Conservation (phyloP, 1,140 invertebrate species). For the Chymomyza costata region DNA sequence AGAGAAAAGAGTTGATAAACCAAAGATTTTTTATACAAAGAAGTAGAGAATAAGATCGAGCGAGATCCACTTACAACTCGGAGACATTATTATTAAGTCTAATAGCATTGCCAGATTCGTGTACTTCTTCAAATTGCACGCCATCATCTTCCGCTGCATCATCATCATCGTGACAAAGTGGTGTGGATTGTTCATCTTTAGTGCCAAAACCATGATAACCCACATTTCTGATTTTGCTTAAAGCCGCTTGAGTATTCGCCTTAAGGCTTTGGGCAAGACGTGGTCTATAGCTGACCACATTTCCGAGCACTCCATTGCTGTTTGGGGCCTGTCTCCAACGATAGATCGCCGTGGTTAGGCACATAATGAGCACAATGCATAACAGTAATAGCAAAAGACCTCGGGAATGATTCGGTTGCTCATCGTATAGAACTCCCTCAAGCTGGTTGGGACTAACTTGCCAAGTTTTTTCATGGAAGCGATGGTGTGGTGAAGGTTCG, state of each 20-base stretch:
- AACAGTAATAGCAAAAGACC: slow-evolving; percentile 29
- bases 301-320: slow-evolving; percentile 15
- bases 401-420: slow-evolving; percentile 12
- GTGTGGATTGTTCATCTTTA: neutral
- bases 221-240: slow-evolving; percentile 14
- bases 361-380: slow-evolving; percentile 11
- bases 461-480: slow-evolving; percentile 21
- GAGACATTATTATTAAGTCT: no score
- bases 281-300: slow-evolving; percentile 30
- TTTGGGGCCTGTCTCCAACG: slow-evolving; percentile 20
- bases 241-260: slow-evolving; percentile 5
- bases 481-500: neutral
- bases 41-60: no score
- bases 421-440: slow-evolving; percentile 22
- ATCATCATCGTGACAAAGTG: slow-evolving; percentile 14
- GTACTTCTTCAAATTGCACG: slow-evolving; percentile 44
- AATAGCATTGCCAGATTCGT: no score
- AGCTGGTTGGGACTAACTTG: slow-evolving; percentile 18
- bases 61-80: no score
- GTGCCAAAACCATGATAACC: neutral
- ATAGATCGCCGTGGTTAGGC: slow-evolving; percentile 23
- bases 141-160: slow-evolving; percentile 15
- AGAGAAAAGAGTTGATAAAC: no score
- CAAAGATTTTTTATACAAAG: no score
- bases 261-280: neutral